A percentile compares a stretch with the other conserved stretches of the same genome.
These are phyloP conservation scores for Watsonalla binaria DNA, from an alignment of 2,888 invertebrate species.

Conservation along the genomic window DNA sequence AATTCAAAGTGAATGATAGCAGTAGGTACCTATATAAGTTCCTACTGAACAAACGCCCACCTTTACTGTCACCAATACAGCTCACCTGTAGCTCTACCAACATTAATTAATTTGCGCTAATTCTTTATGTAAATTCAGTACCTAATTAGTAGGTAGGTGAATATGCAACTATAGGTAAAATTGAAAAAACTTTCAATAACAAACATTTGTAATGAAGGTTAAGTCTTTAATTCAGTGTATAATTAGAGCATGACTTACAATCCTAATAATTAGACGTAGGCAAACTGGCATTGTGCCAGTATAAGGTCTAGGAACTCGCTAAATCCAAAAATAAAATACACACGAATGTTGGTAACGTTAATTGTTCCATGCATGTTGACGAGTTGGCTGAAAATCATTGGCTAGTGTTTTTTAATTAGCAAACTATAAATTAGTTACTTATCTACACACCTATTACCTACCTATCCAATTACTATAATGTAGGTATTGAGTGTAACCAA, in stretches of 20 bases:
- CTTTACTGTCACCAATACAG: no score
- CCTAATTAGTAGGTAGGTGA: no score
- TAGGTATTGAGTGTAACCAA: no score
- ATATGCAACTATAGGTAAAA: not conserved
- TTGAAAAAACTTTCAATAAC: not conserved
- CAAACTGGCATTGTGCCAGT: conserved; percentile 17
- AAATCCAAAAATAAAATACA: conserved; percentile 20
- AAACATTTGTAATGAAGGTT: not conserved
- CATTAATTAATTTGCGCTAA: no score
- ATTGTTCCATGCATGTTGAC: not conserved
- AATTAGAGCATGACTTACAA: conserved; percentile 7
- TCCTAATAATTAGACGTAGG: conserved; percentile 5
- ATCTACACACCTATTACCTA: no score
- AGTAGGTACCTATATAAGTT: no score
- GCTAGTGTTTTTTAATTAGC: not conserved
- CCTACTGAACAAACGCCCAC: no score
- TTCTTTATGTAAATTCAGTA: no score
- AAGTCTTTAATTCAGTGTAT: not conserved
- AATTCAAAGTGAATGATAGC: no score
- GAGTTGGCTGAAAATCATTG: not conserved
- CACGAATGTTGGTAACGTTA: conserved; percentile 1
- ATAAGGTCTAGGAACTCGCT: conserved; percentile 27
- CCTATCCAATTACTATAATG: no score
- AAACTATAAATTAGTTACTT: no score
- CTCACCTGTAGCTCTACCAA: no score